Evolutionary conservation across 2,888 invertebrate genomes (phyloP).

Genomic region (Drosophila nigricruria): DNA sequence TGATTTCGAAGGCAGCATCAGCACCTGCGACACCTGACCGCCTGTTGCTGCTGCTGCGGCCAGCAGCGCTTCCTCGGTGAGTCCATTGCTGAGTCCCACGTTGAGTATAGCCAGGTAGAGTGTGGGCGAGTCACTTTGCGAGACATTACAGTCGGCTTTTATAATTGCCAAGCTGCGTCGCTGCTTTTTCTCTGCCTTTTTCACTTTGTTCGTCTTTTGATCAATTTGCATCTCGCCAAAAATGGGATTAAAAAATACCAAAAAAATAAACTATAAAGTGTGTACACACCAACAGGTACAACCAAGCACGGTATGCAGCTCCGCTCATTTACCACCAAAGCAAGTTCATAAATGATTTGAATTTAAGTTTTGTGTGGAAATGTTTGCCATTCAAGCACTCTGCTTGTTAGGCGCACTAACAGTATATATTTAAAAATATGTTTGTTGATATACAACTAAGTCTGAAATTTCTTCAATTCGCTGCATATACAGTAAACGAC

Average conservation of each 20-base stretch:
- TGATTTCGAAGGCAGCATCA: conserved; percentile 92
- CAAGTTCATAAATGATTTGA: too few species aligned
- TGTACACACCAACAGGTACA: conserved; percentile 26
- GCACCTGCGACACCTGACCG: conserved; percentile 87
- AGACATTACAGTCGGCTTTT: conserved; percentile 84
- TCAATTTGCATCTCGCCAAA: conserved; percentile 56
- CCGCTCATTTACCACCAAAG: neutral
- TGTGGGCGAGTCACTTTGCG: conserved; percentile 82
- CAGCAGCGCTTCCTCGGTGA: conserved; percentile 88
- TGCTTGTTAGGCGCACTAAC: neutral
- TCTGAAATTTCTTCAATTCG: neutral
- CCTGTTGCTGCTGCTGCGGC: conserved; percentile 86
- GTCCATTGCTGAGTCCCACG: conserved; percentile 93
- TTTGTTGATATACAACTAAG: conserved; percentile 21
- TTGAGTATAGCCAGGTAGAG: conserved; percentile 89
- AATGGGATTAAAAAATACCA: conserved; percentile 40
- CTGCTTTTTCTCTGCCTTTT: conserved; percentile 85
- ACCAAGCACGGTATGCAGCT: conserved; percentile 2
- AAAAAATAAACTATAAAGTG: conserved; percentile 6
- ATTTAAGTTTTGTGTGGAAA: conserved; percentile 14
- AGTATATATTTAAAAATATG: conserved; percentile 8
- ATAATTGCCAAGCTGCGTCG: conserved; percentile 85
- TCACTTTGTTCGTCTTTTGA: conserved; percentile 65
- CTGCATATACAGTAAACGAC: conserved; percentile 20
- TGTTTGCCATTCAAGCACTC: conserved; percentile 6